These are phyloP conservation scores for Nibea coibor DNA, from an alignment of 2,113 vertebrate species.

Conservation along the genomic window DNA sequence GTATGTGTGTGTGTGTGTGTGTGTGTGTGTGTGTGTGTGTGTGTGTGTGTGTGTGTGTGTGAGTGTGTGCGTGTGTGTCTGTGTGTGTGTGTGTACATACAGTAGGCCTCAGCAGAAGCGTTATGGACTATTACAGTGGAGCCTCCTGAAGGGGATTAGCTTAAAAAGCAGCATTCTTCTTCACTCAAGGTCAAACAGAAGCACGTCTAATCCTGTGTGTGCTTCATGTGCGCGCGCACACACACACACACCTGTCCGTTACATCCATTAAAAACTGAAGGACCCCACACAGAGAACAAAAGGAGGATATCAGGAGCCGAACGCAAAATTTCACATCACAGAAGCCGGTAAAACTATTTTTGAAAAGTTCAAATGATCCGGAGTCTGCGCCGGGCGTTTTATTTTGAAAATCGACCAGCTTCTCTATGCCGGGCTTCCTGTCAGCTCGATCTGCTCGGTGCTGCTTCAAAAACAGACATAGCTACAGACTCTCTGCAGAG, in stretches of 20 bases:
- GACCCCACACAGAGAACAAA: neutral
- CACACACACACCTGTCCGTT: neutral
- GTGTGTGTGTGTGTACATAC: neutral
- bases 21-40: slow-evolving; percentile 18
- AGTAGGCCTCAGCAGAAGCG: slow-evolving; percentile 29
- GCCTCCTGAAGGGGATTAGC: slow-evolving; percentile 67
- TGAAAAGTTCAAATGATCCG: neutral
- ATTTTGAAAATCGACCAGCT: too few relatives aligned
- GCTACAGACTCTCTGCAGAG: too few relatives aligned
- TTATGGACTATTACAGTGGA: slow-evolving; percentile 42
- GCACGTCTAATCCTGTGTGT: slow-evolving; percentile 42
- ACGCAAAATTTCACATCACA: neutral
- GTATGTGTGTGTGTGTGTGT: slow-evolving; percentile 20
- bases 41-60: slow-evolving; percentile 27
- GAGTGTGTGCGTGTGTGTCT: slow-evolving; percentile 18
- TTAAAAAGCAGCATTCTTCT: slow-evolving; percentile 61
- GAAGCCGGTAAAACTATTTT: too few relatives aligned
- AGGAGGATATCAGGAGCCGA: neutral
- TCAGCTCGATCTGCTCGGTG: too few relatives aligned
- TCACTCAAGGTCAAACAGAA: slow-evolving; percentile 75
- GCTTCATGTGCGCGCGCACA: neutral
- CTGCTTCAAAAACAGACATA: too few relatives aligned
- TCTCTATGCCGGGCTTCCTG: too few relatives aligned
- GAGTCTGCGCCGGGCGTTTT: neutral
- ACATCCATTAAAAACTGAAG: neutral